These are phyloP conservation scores for Meloidogyne chitwoodi DNA, from an alignment of 1,140 invertebrate species.

Conservation along the genomic window DNA sequence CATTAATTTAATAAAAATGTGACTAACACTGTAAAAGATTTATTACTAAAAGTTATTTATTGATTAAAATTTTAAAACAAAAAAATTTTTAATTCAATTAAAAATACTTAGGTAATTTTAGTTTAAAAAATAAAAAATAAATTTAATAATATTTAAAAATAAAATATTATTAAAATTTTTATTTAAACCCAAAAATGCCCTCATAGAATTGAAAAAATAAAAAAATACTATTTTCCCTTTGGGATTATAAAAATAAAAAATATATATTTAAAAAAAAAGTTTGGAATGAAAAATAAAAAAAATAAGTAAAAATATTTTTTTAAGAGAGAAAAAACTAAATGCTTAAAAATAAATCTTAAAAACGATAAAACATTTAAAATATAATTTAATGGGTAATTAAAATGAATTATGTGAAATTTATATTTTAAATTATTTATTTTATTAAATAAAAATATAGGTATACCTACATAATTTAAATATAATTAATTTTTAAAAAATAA, in stretches of 20 bases:
- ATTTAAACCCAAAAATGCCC: not conserved
- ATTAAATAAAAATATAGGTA: not conserved
- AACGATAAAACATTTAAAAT: not conserved
- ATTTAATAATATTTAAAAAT: too few species aligned
- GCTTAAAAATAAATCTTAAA: constrained; percentile 1
- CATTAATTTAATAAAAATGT: too few species aligned
- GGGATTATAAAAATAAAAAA: not conserved
- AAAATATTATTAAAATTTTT: too few species aligned
- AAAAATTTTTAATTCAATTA: too few species aligned
- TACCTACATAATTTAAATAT: too few species aligned
- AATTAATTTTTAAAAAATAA: too few species aligned
- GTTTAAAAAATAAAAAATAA: too few species aligned
- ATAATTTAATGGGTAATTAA: not conserved
- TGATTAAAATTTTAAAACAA: too few species aligned
- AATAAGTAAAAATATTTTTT: not conserved
- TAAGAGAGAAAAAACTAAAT: not conserved
- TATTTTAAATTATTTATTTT: not conserved
- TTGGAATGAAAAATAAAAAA: not conserved
- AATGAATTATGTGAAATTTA: not conserved
- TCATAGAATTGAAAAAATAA: not conserved
- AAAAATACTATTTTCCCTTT: not conserved
- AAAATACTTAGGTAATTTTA: too few species aligned
- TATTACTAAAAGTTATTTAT: too few species aligned
- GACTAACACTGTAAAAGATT: too few species aligned
- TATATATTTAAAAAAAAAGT: not conserved